Evolutionary conservation across 2,797 vertebrate species (phyloP), one percentile per base, ranked within the genome.

Genomic region (Atherinosoma microstoma): DNA sequence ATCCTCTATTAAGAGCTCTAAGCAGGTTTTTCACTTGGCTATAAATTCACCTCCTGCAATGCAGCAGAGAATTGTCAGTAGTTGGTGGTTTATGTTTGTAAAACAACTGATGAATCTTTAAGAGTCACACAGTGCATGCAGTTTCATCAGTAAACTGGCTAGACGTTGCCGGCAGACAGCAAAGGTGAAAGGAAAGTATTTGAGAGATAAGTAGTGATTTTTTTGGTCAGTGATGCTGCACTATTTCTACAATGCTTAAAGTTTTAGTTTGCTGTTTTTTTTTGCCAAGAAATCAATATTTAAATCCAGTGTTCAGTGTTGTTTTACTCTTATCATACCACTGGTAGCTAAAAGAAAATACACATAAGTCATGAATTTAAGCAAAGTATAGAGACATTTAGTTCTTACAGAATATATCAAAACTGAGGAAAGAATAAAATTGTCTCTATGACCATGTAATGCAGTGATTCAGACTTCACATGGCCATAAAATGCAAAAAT

Each of bases 71-170:
- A 59, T 73, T 87, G 81, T 87, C 85, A 85, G 76, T 18, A 73
- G 71, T 80, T 42, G 20, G 73, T 89, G 64, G 83, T 91, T 92
- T 91, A 89, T 90, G 85, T 82, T 70, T 79, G 73, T 76, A 88
- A 88, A 89, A 87, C 79, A 90, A 85, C 78, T 38, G 22, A 85
- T 84, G 85, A 84, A 80, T 87, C 84, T 74, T 85, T 78, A 38
- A 27, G 77, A 80, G 67, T 64, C 47, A 10, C 68, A 67, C 24
- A 64, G 64, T 5, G 1, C 49, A n/a, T 67, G 63, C 68, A 78
- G 76, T 82, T 88, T 85, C 70, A 86, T 78, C 74, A 74, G 49
- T 49, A 35, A 78, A 74, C 54, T 60, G 29, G 59, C 70, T 18
- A 24, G 34, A 74, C 42, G 58, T 73, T 65, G 45, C 58, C 66